Conservation (phyloP, 2,113 vertebrate genomes). For the Heterocephalus glaber region DNA sequence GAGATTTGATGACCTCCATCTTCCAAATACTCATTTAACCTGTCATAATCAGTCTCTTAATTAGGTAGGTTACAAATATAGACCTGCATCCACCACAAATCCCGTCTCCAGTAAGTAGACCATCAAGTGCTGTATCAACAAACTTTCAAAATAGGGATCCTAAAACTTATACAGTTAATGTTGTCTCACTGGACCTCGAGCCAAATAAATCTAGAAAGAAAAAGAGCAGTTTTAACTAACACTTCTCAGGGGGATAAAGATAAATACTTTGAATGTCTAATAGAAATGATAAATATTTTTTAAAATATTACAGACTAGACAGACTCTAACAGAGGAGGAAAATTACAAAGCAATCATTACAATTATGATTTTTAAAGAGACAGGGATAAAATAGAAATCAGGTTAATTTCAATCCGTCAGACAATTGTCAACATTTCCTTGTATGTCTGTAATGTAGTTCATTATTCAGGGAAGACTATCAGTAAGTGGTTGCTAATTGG, state of each 20-base stretch:
- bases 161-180: conserved; percentile 52
- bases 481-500: background rate
- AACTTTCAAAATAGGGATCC: conserved; percentile 39
- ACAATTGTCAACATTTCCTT: background rate
- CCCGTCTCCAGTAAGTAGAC: conserved; percentile 55
- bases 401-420: background rate
- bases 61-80: conserved; percentile 32
- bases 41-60: conserved; percentile 59
- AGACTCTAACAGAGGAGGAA: background rate
- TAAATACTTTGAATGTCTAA: conserved; percentile 4
- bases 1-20: background rate
- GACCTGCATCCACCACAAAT: background rate
- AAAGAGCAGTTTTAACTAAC: conserved; percentile 17
- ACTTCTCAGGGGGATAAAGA: background rate
- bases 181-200: conserved; percentile 19
- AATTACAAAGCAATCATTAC: conserved; percentile 4
- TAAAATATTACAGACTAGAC: conserved; percentile 43
- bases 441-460: conserved; percentile 21
- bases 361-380: conserved; percentile 43
- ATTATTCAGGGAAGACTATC: background rate
- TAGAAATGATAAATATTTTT: conserved; percentile 53
- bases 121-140: conserved; percentile 68
- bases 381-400: background rate
- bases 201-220: background rate
- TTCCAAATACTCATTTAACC: conserved; percentile 52